Evolutionary conservation across 2,888 invertebrate genomes (phyloP), one percentile per base, ranked within the genome.

Genomic region (Hoplodrina blanda): DNA sequence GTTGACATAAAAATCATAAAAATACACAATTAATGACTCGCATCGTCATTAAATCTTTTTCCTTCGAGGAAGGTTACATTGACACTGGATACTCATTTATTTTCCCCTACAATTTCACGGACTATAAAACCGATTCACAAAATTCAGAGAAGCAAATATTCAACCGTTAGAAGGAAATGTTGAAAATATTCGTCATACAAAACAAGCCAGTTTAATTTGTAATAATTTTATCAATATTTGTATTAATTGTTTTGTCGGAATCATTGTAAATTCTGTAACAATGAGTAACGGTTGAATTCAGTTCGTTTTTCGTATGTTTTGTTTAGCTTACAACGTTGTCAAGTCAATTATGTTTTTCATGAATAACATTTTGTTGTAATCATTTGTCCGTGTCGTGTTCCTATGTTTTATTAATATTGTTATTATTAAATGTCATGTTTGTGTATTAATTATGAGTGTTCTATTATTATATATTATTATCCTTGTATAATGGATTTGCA

Each of bases 91-190:
- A 50, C 10, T 19, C 17, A 53, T 69, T 65, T 56, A 69, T 66
- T 73, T 64, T 62, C 55, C 72, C 56, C 71, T 56, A 10, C 37
- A 69, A 63, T 77, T 73, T 70, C 69, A 77, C 68, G 68, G 59
- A 62, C 55, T 30, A 63, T 75, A 73, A 80, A 83, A 75, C 30
- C 62, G 63, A 74, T 69, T 80, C 71, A 72, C 53, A 60, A 60
- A 65, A 71, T 73, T 80, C 76, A 76, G 62, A 72, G 68, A 80
- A 80, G 8, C n/a, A 56, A 46, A 55, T 53, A 50, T 56, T 30
- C 56, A 55, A 63, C 61, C 49, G 33, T 65, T 53, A 62, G 19
- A 17, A 73, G 64, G 72, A 69, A 69, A 63, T 15, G 4, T 52
- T 55, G 30, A 53, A 71, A 73, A 73, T 50, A 74, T 76, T 78